Percentiles rank a stretch among this genome's conserved stretches.
Evolutionary conservation across 2,888 invertebrate species (phyloP).

Genomic region (Netelia virgata): DNA sequence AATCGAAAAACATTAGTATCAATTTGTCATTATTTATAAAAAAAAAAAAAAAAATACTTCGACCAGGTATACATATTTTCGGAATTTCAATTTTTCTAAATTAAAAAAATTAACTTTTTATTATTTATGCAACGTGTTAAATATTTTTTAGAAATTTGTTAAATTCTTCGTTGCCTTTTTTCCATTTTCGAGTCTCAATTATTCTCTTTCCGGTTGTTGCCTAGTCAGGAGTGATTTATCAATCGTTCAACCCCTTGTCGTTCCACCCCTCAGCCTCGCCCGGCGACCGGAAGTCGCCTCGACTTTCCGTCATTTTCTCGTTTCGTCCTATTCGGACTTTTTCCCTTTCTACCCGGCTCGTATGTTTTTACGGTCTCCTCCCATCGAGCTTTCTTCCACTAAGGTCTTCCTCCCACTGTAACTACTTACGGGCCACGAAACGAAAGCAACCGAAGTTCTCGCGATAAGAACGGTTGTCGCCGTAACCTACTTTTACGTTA

Average conservation of each 20-base stretch:
- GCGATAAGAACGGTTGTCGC: slow-evolving; percentile 54
- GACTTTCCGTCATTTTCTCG: slow-evolving; percentile 37
- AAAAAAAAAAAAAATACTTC: too few relatives aligned
- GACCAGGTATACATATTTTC: too few relatives aligned
- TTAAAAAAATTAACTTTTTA: not conserved
- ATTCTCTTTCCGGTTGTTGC: not conserved
- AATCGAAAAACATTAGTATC: too few relatives aligned
- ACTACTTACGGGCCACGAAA: slow-evolving; percentile 56
- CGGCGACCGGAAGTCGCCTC: slow-evolving; percentile 66
- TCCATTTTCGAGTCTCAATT: not conserved
- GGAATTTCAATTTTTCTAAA: not conserved
- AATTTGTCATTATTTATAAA: too few relatives aligned
- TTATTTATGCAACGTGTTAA: not conserved
- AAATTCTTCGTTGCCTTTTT: not conserved
- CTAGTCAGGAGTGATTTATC: not conserved
- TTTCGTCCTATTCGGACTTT: slow-evolving; percentile 31
- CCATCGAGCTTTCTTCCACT: slow-evolving; percentile 13
- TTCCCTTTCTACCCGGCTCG: slow-evolving; percentile 2
- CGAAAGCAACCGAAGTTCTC: slow-evolving; percentile 10
- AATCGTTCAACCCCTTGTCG: slow-evolving; percentile 1
- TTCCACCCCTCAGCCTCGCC: not conserved
- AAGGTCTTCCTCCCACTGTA: slow-evolving; percentile 11
- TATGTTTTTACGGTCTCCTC: not conserved
- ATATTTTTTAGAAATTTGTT: not conserved
- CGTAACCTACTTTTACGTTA: slow-evolving; percentile 70